Evolutionary conservation across 2,797 vertebrate species (phyloP).

Genomic region (Tauraco hartlaubi): DNA sequence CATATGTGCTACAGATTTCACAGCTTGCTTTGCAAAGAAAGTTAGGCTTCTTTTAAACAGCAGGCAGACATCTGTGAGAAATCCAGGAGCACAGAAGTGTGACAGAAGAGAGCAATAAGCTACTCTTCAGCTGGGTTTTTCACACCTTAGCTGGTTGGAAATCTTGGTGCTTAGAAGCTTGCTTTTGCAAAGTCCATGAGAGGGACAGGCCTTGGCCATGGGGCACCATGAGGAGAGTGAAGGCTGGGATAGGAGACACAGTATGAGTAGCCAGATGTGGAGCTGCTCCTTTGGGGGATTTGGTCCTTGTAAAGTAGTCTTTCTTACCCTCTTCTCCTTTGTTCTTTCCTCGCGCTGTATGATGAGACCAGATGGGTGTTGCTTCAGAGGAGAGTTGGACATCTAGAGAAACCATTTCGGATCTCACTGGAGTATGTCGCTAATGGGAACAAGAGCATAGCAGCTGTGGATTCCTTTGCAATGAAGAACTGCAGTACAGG

Average conservation of each 20-base stretch:
- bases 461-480: constrained; percentile 80
- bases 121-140: neutral
- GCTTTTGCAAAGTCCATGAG: neutral
- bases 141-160: neutral
- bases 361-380: constrained; percentile 79
- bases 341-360: constrained; percentile 32
- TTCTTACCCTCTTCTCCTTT: constrained; percentile 70
- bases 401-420: constrained; percentile 80
- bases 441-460: constrained; percentile 72
- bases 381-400: constrained; percentile 78
- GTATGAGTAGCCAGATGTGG: neutral
- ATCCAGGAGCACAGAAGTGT: neutral
- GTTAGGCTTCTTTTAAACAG: neutral
- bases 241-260: neutral
- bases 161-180: neutral
- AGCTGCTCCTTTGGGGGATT: neutral
- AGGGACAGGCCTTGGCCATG: neutral
- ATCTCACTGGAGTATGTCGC: constrained; percentile 81
- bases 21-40: neutral
- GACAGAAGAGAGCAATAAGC: neutral
- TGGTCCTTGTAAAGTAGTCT: neutral
- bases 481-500: constrained; percentile 85
- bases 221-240: neutral
- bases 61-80: neutral
- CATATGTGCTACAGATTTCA: neutral